phyloP scores from a whole-genome alignment of 92 coral and sea anemone species.

The Desmophyllum pertusum region DNA sequence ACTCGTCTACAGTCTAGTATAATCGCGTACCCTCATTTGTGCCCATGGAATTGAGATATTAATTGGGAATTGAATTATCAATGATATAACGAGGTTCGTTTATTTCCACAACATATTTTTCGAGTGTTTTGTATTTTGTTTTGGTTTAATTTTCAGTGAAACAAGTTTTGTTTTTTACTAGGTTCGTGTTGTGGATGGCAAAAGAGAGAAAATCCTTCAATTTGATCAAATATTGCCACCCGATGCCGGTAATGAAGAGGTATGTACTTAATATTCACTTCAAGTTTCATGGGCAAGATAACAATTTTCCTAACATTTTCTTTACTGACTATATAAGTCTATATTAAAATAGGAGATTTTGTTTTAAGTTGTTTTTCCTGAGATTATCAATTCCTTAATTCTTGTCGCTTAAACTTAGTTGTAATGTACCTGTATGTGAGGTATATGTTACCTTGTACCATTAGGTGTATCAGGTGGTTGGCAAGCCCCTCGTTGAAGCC shows the following conservation, averaged over 20 bases:
- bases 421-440: not conserved
- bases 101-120: not conserved
- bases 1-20: too few species aligned
- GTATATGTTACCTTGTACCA: not conserved
- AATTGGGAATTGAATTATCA: not conserved
- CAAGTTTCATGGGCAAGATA: too few species aligned
- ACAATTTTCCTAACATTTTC: not conserved
- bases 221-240: conserved; percentile 81
- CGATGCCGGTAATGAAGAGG: conserved; percentile 74
- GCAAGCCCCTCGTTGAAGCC: conserved; percentile 88
- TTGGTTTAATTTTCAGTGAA: not conserved
- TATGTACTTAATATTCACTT: conserved; percentile 7
- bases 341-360: not conserved
- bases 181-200: conserved; percentile 82
- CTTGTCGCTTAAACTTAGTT: not conserved
- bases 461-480: conserved; percentile 80
- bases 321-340: not conserved
- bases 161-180: conserved; percentile 11
- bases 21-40: too few species aligned
- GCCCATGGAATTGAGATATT: not conserved
- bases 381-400: not conserved
- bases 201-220: conserved; percentile 69
- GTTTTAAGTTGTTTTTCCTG: not conserved
- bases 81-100: not conserved
- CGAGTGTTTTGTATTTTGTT: not conserved